Evolutionary conservation across 2,888 invertebrate species (phyloP).

Genomic region (Eremobia ochroleuca): DNA sequence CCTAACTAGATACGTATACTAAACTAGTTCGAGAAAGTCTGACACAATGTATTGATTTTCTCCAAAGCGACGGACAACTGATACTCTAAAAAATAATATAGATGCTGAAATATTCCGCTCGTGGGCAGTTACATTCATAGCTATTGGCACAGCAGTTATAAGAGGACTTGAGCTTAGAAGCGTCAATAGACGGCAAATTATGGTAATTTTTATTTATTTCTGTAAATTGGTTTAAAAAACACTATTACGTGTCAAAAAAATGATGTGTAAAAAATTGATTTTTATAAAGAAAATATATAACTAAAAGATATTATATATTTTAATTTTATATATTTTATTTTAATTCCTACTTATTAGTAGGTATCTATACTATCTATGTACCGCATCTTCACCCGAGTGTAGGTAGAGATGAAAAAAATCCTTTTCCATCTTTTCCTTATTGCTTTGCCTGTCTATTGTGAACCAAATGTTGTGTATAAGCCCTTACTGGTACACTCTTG

Average conservation of each 20-base stretch:
- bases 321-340: too few species aligned
- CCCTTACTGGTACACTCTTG: neutral
- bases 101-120: slow-evolving; percentile 28
- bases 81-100: slow-evolving; percentile 33
- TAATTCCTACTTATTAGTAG: neutral
- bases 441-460: neutral
- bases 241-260: too few species aligned
- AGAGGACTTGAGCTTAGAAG: neutral
- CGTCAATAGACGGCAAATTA: neutral
- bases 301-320: too few species aligned
- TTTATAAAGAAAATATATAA: too few species aligned
- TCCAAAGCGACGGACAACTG: slow-evolving; percentile 12
- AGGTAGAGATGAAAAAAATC: neutral
- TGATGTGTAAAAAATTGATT: too few species aligned
- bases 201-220: neutral
- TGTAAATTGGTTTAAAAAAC: neutral
- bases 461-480: neutral
- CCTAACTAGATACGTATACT: slow-evolving; percentile 3
- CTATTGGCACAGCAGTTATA: neutral
- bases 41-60: slow-evolving; percentile 53
- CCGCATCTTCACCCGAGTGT: neutral
- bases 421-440: neutral
- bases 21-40: slow-evolving; percentile 29
- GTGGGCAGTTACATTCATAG: slow-evolving; percentile 1
- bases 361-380: too few species aligned